Conservation (phyloP, 2,797 vertebrate species). For the Gorsachius magnificus region DNA sequence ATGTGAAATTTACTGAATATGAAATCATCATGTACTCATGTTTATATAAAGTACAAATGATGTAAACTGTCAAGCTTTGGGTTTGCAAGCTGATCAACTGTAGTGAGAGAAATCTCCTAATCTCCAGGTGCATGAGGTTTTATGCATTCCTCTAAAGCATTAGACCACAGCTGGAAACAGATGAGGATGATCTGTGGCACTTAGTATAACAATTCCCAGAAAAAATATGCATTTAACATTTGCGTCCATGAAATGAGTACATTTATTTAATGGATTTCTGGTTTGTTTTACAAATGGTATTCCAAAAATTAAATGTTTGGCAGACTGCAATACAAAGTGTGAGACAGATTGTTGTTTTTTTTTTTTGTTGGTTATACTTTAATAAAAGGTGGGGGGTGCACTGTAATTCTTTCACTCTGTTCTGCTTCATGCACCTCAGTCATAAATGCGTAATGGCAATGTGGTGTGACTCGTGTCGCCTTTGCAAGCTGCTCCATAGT, state of each 20-base stretch:
- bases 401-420: not conserved
- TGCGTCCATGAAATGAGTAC: not conserved
- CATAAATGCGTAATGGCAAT: not conserved
- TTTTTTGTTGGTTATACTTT: not conserved
- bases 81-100: not conserved
- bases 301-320: not conserved
- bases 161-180: conserved; percentile 25
- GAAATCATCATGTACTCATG: not conserved
- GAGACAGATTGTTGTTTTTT: not conserved
- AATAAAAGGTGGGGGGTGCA: not conserved
- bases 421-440: not conserved
- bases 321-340: not conserved
- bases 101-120: not conserved
- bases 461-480: not conserved
- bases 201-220: not conserved
- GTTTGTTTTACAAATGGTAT: not conserved
- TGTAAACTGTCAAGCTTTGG: not conserved
- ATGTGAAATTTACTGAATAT: not conserved
- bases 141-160: not conserved
- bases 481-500: not conserved
- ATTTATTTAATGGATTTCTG: not conserved
- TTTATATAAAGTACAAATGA: not conserved
- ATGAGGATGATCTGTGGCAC: conserved; percentile 5
- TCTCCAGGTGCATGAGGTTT: not conserved
- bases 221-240: not conserved